Evolutionary conservation across 2,888 invertebrate species (phyloP), one percentile per base, ranked within the genome.

Genomic region (Pilophorus perplexus): DNA sequence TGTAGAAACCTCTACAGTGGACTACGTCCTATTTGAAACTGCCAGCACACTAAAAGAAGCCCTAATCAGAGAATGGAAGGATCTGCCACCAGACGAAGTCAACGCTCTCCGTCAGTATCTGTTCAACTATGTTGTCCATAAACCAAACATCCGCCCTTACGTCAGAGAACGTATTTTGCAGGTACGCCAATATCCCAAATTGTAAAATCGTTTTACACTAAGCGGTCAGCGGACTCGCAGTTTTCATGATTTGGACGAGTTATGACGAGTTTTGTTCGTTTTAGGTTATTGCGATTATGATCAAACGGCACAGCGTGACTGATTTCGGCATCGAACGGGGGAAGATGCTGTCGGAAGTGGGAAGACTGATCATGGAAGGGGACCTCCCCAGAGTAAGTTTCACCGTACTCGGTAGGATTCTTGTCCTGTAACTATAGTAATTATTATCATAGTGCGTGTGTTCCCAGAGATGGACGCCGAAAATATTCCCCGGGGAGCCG

Each of bases 21-120:
- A 89, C 74, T 91, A 90, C 79, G 89, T 94, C 4, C 78, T 91
- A 59, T 95, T 93, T 79, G 93, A 95, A 80, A 85, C 91, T 48
- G 91, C 89, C 4, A 87, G 88, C 68, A 83, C 92, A 18, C 79
- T 94, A 66, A 91, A 90, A 78, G 84, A 86, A 72, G 88, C 90
- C 14, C 79, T 94, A 8, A 85, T 94, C 60, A 81, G 89, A 74
- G 93, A 94, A 79, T 94, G 94, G 94, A 79, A 82, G 25, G 79
- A 85, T 72, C 75, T 93, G 50, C 80, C 83, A n/a, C 81, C 84
- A 67, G 80, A 81, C 64, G 87, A 90, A 75, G 84, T 89, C 68
- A 80, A 82, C 44, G 84, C 86, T 1, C 77, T 93, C 42, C 80
- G 88, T 69, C 85, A 89, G 73, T 93, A 91, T 77, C 80, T 93